phyloP scores from a whole-genome alignment of 2,113 vertebrate genomes.

The Larimichthys crocea region DNA sequence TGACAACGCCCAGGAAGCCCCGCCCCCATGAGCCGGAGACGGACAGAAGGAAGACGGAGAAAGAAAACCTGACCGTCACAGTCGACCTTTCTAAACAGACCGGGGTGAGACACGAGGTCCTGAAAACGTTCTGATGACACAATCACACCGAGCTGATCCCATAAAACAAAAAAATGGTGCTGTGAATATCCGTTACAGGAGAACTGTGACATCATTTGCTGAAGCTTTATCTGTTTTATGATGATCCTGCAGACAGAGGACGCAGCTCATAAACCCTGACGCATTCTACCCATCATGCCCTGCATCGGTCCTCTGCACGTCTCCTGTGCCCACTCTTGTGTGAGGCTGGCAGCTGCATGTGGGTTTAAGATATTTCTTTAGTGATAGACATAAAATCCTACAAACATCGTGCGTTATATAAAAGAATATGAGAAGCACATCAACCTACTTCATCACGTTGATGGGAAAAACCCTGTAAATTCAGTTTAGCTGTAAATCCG shows the following conservation, averaged over 20 bases:
- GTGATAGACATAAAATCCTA: background rate
- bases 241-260: conserved; percentile 4
- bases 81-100: conserved; percentile 79
- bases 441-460: background rate
- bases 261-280: background rate
- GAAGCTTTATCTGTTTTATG: background rate
- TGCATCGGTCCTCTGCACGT: background rate
- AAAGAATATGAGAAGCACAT: background rate
- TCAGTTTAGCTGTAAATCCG: background rate
- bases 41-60: conserved; percentile 80
- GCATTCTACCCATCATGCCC: conserved; percentile 19
- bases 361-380: background rate
- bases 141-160: background rate
- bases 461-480: background rate
- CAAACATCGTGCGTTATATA: background rate
- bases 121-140: too few species aligned
- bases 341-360: background rate
- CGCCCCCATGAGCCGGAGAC: conserved; percentile 78
- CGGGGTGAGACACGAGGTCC: conserved; percentile 66
- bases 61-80: conserved; percentile 84
- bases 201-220: background rate
- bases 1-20: conserved; percentile 85
- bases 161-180: background rate
- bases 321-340: background rate
- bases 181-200: background rate